These are phyloP conservation scores for Pemphredon lugubris DNA, from an alignment of 2,888 invertebrate genomes.

Conservation along the genomic window DNA sequence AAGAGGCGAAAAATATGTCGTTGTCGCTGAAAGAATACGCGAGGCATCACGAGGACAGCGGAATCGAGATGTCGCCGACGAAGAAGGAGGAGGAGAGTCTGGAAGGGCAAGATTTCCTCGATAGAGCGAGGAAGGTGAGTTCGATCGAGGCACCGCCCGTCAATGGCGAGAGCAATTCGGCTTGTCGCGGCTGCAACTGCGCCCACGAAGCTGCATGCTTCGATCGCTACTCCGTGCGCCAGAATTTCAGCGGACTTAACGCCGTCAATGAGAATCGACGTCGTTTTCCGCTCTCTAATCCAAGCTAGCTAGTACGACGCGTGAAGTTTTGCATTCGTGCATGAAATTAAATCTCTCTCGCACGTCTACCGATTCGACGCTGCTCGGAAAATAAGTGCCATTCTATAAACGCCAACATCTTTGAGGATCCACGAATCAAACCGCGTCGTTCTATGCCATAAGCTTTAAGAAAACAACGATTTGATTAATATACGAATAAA, in stretches of 20 bases:
- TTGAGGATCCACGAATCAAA: too few species aligned
- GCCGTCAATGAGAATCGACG: constrained; percentile 40
- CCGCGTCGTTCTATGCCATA: too few species aligned
- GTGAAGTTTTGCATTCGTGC: constrained; percentile 3
- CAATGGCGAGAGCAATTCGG: constrained; percentile 37
- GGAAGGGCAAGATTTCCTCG: constrained; percentile 78
- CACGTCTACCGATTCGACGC: not conserved
- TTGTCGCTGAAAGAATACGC: constrained; percentile 50
- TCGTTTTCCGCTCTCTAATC: constrained; percentile 45
- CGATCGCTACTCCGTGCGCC: constrained; percentile 31
- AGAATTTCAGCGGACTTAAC: constrained; percentile 39
- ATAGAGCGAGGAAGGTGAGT: constrained; percentile 82
- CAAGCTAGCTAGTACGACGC: constrained; percentile 30
- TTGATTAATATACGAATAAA: too few species aligned
- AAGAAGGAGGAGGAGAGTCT: constrained; percentile 65
- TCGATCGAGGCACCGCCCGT: constrained; percentile 64
- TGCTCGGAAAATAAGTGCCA: not conserved
- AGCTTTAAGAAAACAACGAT: too few species aligned
- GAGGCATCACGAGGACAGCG: constrained; percentile 69
- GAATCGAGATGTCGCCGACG: constrained; percentile 69
- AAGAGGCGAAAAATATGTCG: constrained; percentile 51
- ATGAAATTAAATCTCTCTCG: not conserved
- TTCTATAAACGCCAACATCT: too few species aligned
- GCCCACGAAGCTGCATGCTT: constrained; percentile 41
- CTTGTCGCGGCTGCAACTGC: constrained; percentile 48